These are phyloP conservation scores for Drepana arcuata DNA, from an alignment of 1,140 invertebrate species.

Conservation along the genomic window DNA sequence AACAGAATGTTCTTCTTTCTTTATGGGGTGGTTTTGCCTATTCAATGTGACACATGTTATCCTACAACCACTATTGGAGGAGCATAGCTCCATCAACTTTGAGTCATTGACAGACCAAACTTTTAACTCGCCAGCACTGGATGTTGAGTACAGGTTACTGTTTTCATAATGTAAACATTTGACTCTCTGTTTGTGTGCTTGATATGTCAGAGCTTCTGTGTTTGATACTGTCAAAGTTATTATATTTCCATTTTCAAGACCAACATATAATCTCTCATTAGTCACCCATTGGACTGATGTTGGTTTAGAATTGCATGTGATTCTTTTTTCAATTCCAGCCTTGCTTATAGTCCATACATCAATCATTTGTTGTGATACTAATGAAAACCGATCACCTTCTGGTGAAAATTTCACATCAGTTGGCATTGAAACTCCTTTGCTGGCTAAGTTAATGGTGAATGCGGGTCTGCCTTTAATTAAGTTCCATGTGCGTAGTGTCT, in stretches of 20 bases:
- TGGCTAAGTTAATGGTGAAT: conserved; percentile 88
- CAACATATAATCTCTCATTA: conserved; percentile 77
- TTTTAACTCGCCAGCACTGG: conserved; percentile 85
- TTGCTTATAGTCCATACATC: conserved; percentile 85
- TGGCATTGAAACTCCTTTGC: conserved; percentile 73
- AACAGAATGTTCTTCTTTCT: conserved; percentile 47
- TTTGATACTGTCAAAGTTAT: conserved; percentile 74
- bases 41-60: conserved; percentile 74
- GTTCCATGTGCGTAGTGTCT: conserved; percentile 93
- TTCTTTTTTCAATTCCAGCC: conserved; percentile 76
- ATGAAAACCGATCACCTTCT: conserved; percentile 80
- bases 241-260: conserved; percentile 81
- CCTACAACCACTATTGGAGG: conserved; percentile 73
- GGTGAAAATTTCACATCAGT: conserved; percentile 77
- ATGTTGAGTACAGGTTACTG: conserved; percentile 75
- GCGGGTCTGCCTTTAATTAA: conserved; percentile 91
- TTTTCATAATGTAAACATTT: conserved; percentile 75
- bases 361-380: conserved; percentile 79
- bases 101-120: conserved; percentile 76
- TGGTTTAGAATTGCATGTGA: conserved; percentile 76
- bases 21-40: conserved; percentile 54
- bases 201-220: conserved; percentile 61
- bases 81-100: conserved; percentile 68
- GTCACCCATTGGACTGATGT: conserved; percentile 75
- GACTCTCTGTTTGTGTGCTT: conserved; percentile 78